Conservation (phyloP, 2,113 vertebrate species). For the Calonectris borealis region DNA sequence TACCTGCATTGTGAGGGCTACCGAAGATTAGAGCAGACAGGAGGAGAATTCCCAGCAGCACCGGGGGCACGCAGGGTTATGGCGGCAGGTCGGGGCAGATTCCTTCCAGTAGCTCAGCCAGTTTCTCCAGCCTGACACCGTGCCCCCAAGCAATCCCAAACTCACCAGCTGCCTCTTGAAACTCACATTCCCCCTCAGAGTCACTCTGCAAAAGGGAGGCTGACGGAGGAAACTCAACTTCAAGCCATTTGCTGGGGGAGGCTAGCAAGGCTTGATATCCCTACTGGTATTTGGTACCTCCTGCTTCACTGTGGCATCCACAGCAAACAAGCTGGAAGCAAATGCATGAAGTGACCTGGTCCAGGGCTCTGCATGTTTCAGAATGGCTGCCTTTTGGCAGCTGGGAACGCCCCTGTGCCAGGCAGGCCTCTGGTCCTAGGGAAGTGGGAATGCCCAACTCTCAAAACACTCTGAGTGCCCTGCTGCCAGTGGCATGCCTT, state of each 20-base stretch:
- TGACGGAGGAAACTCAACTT: neutral
- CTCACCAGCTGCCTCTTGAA: neutral
- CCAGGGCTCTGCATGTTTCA: neutral
- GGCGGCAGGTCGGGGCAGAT: conserved; percentile 2
- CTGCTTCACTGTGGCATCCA: neutral
- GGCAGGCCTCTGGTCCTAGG: neutral
- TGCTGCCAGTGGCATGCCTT: neutral
- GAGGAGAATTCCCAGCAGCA: neutral
- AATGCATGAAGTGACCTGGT: neutral
- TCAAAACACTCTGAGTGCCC: fast-evolving
- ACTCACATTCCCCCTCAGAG: neutral
- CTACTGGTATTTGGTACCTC: neutral
- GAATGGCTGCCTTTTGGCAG: neutral
- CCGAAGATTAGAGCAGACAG: neutral
- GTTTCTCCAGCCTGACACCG: neutral
- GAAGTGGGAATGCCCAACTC: neutral
- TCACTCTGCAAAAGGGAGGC: neutral
- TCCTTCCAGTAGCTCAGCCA: conserved; percentile 24
- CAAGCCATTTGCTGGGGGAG: neutral
- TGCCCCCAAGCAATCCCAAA: conserved; percentile 27
- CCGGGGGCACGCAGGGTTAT: neutral
- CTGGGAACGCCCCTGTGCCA: neutral
- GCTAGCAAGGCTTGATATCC: neutral
- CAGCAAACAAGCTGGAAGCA: neutral
- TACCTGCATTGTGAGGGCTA: neutral